phyloP scores from a whole-genome alignment of 2,888 invertebrate genomes.

The Drosophila kuntzei region DNA sequence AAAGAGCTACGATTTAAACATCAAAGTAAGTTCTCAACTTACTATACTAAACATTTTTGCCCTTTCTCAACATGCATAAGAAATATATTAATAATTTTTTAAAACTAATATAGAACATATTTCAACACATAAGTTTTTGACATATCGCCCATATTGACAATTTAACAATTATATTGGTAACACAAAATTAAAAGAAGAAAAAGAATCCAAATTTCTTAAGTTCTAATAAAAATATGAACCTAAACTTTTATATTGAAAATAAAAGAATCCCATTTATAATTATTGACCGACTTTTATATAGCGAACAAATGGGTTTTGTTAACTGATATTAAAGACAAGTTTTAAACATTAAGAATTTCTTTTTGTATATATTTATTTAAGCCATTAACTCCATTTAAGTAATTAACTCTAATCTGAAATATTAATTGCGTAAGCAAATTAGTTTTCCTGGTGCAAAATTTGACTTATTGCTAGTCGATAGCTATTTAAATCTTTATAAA shows the following conservation, averaged over 20 bases:
- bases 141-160: no score
- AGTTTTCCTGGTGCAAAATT: background rate
- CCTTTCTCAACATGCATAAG: no score
- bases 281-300: background rate
- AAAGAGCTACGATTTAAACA: background rate
- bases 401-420: background rate
- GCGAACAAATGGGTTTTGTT: background rate
- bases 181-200: no score
- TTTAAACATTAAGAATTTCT: rapidly evolving
- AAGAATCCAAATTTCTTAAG: no score
- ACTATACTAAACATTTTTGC: no score
- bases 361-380: background rate
- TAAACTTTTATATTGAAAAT: no score
- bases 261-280: no score
- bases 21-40: background rate
- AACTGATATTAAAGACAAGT: background rate
- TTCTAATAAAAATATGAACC: no score
- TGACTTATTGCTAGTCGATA: background rate
- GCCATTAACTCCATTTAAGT: background rate
- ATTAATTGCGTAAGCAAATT: background rate
- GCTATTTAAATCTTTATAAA: constrained; percentile 4
- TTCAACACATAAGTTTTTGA: no score
- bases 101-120: no score
- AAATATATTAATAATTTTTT: no score
- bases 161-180: no score